These are phyloP conservation scores for Prunella fulvescens DNA, from an alignment of 2,113 vertebrate genomes.

Conservation along the genomic window DNA sequence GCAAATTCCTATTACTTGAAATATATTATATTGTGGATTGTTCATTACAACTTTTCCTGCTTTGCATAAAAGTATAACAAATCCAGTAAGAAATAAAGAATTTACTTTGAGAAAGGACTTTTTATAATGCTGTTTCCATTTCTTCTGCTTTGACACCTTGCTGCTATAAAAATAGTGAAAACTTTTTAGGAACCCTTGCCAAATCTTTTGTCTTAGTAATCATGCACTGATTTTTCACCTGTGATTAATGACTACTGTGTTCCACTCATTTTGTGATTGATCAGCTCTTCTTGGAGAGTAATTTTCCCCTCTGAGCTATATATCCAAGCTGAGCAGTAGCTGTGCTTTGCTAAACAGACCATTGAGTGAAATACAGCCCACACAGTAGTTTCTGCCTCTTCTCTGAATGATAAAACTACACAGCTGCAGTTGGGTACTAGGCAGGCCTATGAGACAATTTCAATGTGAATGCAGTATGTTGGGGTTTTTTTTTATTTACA, in stretches of 20 bases:
- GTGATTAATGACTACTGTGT: background rate
- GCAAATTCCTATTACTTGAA: background rate
- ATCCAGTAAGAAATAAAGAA: background rate
- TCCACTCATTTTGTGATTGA: background rate
- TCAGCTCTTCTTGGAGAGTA: background rate
- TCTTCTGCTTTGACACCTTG: background rate
- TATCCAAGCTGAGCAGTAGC: background rate
- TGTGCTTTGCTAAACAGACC: background rate
- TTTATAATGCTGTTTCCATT: background rate
- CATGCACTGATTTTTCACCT: conserved; percentile 1
- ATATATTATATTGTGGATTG: background rate
- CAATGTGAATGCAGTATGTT: background rate
- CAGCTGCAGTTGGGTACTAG: background rate
- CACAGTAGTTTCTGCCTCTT: background rate
- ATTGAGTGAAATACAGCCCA: background rate
- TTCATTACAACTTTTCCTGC: background rate
- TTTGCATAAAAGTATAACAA: background rate
- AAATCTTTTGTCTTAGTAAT: background rate
- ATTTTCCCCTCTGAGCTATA: background rate
- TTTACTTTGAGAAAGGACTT: background rate
- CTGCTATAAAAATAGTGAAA: background rate
- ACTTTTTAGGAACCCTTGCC: background rate
- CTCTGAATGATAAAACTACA: background rate
- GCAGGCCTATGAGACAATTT: background rate
- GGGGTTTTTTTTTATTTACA: background rate